phyloP scores from a whole-genome alignment of 1,140 invertebrate species.

The Sitobion miscanthi region DNA sequence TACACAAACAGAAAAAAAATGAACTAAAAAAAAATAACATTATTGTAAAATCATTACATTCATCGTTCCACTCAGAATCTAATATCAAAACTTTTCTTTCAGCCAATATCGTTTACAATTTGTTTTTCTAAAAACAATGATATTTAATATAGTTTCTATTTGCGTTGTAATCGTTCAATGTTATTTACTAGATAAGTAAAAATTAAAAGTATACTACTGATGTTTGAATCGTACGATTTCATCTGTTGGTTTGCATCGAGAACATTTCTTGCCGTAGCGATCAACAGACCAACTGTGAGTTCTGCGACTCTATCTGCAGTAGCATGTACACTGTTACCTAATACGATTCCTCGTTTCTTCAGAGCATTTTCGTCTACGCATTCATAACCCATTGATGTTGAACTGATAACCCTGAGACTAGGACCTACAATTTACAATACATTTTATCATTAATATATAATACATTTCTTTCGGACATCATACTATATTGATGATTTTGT shows the following conservation, averaged over 20 bases:
- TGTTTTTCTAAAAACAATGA: too few relatives aligned
- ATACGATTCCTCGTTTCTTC: constrained; percentile 71
- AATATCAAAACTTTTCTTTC: too few relatives aligned
- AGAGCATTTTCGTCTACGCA: constrained; percentile 78
- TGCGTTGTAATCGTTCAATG: too few relatives aligned
- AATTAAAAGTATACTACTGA: neutral
- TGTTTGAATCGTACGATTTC: constrained; percentile 64
- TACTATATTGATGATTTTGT: neutral
- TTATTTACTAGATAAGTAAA: too few relatives aligned
- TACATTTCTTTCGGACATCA: neutral
- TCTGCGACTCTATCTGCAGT: constrained; percentile 92
- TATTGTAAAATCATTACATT: too few relatives aligned
- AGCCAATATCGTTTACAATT: too few relatives aligned
- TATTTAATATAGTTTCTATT: too few relatives aligned
- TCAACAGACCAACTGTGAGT: constrained; percentile 78
- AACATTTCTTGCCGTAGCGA: constrained; percentile 80
- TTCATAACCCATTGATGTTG: constrained; percentile 91
- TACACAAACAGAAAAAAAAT: too few relatives aligned
- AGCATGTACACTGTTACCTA: constrained; percentile 90
- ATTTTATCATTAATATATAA: neutral
- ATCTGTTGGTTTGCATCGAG: constrained; percentile 81
- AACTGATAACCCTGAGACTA: constrained; percentile 83
- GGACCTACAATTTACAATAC: constrained; percentile 63
- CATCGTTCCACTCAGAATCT: too few relatives aligned
- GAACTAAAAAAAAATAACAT: too few relatives aligned